Evolutionary conservation across 2,113 vertebrate genomes (phyloP).

Genomic region (Calcarius ornatus): DNA sequence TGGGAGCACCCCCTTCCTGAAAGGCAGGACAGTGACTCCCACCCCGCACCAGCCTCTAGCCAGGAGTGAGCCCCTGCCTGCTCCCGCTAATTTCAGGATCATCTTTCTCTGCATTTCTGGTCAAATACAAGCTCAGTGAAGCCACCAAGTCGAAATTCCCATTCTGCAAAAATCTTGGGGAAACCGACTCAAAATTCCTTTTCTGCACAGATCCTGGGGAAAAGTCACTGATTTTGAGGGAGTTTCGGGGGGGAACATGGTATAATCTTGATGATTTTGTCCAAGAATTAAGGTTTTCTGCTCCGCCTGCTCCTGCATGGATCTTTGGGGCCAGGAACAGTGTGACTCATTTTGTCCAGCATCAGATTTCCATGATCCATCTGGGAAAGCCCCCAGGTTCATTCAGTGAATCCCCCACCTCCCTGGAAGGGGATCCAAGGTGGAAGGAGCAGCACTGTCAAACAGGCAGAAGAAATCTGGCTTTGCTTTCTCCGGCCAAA

Average conservation of each 20-base stretch:
- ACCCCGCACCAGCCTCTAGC: fast-evolving
- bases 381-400: background rate
- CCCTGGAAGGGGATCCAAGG: fast-evolving
- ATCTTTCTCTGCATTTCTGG: background rate
- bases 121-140: fast-evolving
- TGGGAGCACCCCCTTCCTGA: background rate
- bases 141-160: background rate
- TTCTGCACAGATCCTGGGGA: background rate
- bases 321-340: background rate
- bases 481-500: background rate
- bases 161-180: background rate
- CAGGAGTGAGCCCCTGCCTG: fast-evolving
- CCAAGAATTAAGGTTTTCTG: background rate
- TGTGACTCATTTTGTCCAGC: background rate
- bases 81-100: background rate
- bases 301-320: background rate
- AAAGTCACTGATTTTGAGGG: background rate
- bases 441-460: background rate
- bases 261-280: background rate
- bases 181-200: background rate
- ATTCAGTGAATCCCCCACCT: background rate
- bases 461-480: background rate
- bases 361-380: background rate
- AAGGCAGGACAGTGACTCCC: fast-evolving
- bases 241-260: fast-evolving